These are phyloP conservation scores for Macropis europaea DNA, from an alignment of 2,888 invertebrate genomes.

Conservation along the genomic window DNA sequence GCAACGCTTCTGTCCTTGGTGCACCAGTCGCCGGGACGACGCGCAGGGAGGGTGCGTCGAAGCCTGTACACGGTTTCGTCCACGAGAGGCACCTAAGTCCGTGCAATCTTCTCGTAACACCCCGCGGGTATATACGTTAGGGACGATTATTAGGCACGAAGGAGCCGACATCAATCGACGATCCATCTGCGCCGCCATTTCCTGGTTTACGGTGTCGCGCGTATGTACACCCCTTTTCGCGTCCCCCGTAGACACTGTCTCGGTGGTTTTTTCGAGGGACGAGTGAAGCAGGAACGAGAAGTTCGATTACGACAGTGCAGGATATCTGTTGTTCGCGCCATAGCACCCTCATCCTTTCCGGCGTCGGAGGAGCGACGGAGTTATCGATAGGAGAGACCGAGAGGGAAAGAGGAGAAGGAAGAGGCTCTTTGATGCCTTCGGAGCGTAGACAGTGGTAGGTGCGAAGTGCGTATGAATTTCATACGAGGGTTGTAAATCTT, in stretches of 20 bases:
- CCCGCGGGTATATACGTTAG: constrained; percentile 19
- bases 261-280: constrained; percentile 49
- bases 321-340: constrained; percentile 60
- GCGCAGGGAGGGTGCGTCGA: constrained; percentile 6
- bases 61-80: constrained; percentile 3
- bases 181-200: constrained; percentile 40
- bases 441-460: constrained; percentile 65
- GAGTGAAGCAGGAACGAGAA: constrained; percentile 51
- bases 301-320: constrained; percentile 65
- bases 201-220: constrained; percentile 23
- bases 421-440: constrained; percentile 68
- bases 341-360: constrained; percentile 53
- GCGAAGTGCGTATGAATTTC: constrained; percentile 74
- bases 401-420: constrained; percentile 25
- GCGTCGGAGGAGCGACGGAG: constrained; percentile 14
- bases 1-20: constrained; percentile 10
- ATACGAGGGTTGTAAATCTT: constrained; percentile 71
- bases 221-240: constrained; percentile 2
- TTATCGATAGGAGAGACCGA: constrained; percentile 19
- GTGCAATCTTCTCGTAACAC: constrained; percentile 27
- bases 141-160: constrained; percentile 50
- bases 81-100: constrained; percentile 31
- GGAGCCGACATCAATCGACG: constrained; percentile 13
- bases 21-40: not conserved
- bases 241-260: not conserved